phyloP scores from a whole-genome alignment of 2,797 vertebrate species.

The Margarornis squamiger region DNA sequence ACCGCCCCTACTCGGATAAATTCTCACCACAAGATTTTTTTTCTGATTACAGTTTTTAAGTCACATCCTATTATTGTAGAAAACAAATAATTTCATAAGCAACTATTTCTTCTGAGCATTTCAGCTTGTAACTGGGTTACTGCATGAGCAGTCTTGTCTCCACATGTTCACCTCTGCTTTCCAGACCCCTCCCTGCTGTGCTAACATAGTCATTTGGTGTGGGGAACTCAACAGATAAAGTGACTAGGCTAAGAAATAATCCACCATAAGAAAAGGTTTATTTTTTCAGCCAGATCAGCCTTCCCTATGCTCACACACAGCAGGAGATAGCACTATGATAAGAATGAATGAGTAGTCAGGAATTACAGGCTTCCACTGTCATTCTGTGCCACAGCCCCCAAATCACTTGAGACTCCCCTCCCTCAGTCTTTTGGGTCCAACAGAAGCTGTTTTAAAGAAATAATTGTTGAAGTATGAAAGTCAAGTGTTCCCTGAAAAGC shows the following conservation, averaged over 20 bases:
- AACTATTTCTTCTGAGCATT: not conserved
- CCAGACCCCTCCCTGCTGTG: not conserved
- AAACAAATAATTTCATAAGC: not conserved
- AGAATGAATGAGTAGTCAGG: not conserved
- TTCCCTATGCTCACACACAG: not conserved
- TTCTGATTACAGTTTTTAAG: not conserved
- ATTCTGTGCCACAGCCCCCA: not conserved
- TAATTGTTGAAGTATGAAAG: not conserved
- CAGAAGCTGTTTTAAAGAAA: not conserved
- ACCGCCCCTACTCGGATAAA: not conserved
- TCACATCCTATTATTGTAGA: not conserved
- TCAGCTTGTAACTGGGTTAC: not conserved
- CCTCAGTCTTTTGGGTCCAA: not conserved
- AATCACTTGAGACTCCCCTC: not conserved
- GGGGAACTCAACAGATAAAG: not conserved
- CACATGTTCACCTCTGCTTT: not conserved
- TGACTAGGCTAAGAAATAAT: not conserved
- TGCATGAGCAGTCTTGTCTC: fast-evolving
- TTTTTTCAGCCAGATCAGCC: not conserved
- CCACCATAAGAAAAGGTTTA: not conserved
- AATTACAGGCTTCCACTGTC: not conserved
- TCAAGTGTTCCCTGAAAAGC: not conserved
- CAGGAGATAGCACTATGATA: not conserved
- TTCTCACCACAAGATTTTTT: not conserved
- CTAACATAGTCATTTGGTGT: not conserved